Conservation (phyloP, 2,113 vertebrate species). For the Gopherus evgoodei region DNA sequence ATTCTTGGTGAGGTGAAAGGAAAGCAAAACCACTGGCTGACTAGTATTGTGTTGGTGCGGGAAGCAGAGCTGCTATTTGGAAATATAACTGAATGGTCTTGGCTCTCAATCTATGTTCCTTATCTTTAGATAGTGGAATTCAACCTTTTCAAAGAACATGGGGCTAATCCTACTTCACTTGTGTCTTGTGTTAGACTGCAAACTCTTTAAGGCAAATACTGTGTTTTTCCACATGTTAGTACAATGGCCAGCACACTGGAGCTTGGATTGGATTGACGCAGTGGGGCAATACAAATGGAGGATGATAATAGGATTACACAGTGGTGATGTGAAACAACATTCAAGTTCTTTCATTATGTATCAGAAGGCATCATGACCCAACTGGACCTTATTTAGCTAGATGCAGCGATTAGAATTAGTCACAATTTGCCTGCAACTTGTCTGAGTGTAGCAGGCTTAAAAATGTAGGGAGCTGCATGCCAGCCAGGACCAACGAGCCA, state of each 20-base stretch:
- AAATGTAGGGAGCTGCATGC: background rate
- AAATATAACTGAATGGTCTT: background rate
- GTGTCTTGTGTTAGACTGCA: background rate
- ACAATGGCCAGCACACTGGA: background rate
- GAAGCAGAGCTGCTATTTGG: background rate
- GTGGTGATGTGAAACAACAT: background rate
- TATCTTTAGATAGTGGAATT: background rate
- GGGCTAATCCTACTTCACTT: background rate
- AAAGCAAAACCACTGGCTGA: background rate
- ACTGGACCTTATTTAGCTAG: background rate
- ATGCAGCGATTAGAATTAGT: background rate
- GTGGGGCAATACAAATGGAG: background rate
- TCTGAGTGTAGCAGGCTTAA: background rate
- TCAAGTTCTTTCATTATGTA: background rate
- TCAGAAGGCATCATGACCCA: background rate
- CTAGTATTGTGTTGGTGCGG: background rate
- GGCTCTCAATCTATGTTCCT: background rate
- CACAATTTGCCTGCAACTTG: background rate
- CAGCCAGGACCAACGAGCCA: background rate
- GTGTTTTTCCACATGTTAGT: background rate
- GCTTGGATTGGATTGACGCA: background rate
- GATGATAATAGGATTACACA: background rate
- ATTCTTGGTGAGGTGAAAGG: background rate
- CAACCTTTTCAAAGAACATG: background rate
- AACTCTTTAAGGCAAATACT: background rate